Evolutionary conservation across 2,797 vertebrate species (phyloP), one percentile per base, ranked within the genome.

Genomic region (Benthosema pterotum): DNA sequence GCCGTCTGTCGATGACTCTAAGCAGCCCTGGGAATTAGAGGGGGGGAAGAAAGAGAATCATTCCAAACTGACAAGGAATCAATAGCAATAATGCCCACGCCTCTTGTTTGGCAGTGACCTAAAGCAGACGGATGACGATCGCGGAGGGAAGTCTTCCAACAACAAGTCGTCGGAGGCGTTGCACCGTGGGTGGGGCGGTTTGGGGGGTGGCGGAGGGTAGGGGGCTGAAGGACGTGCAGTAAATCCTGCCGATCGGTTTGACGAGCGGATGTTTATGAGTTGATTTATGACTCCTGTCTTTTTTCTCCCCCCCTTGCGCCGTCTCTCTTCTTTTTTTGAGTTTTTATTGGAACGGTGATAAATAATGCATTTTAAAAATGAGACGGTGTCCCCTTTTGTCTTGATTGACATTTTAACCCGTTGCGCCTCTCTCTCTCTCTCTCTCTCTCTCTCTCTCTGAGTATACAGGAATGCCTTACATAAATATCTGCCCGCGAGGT

Each of bases 21-120:
- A 67, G 66, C 62, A 74, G 55, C 60, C 11, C 0, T 15, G 53
- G 62, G 69, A 63, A 75, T 60, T 69, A n/a, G 32, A n/a, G n/a
- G n/a, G n/a, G n/a, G n/a, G n/a, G 63, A 65, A 52, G 47, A 63
- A 51, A 55, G 71, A 77, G 83, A 82, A 87, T 82, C 66, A 51
- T 73, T 89, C 28, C 13, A 70, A 75, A 79, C 74, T 79, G 82
- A 84, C 65, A 67, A 67, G 60, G 67, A 81, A 87, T 89, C 87
- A 85, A 90, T 89, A 80, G 72, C 57, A 73, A 78, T 86, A 87
- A 90, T 82, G 60, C 69, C 74, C 63, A 72, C 67, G 56, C 5
- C 56, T 74, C 61, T 75, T 82, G 78, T 82, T 68, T 83, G 75
- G 77, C 74, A 69, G 57, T 67, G 74, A 83, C 79, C 72, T 74